phyloP scores from a whole-genome alignment of 1,140 invertebrate genomes.

The Drosophila chauvacae region DNA sequence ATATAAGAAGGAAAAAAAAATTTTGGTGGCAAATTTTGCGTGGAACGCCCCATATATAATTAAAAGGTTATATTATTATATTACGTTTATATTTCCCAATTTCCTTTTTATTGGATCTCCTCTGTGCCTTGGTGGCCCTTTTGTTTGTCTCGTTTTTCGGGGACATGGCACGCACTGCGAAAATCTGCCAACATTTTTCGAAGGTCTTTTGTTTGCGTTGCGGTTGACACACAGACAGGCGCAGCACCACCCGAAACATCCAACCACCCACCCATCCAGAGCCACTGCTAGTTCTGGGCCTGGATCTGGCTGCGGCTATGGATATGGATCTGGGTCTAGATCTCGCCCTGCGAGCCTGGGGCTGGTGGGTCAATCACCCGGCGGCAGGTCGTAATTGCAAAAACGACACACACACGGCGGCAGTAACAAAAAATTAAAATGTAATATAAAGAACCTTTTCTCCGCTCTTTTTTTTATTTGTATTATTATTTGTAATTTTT shows the following conservation, averaged over 20 bases:
- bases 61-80: not conserved
- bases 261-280: not conserved
- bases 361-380: slow-evolving; percentile 70
- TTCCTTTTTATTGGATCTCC: no score
- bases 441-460: slow-evolving; percentile 58
- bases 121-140: slow-evolving; percentile 7
- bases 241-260: not conserved
- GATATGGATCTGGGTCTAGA: slow-evolving; percentile 2
- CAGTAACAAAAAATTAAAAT: slow-evolving; percentile 47
- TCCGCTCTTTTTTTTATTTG: not conserved
- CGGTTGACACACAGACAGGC: slow-evolving; percentile 34
- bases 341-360: slow-evolving; percentile 16
- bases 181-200: slow-evolving; percentile 43
- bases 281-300: not conserved
- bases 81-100: not conserved
- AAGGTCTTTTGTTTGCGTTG: slow-evolving; percentile 31
- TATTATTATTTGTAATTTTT: slow-evolving; percentile 5
- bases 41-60: no score
- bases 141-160: slow-evolving; percentile 26
- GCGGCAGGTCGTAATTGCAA: slow-evolving; percentile 58
- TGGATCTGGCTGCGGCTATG: not conserved
- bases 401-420: slow-evolving; percentile 32
- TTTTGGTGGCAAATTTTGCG: no score
- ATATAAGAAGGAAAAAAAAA: no score
- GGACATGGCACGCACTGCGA: slow-evolving; percentile 32